phyloP scores from a whole-genome alignment of 1,140 invertebrate genomes.

The Drosophila insularis region DNA sequence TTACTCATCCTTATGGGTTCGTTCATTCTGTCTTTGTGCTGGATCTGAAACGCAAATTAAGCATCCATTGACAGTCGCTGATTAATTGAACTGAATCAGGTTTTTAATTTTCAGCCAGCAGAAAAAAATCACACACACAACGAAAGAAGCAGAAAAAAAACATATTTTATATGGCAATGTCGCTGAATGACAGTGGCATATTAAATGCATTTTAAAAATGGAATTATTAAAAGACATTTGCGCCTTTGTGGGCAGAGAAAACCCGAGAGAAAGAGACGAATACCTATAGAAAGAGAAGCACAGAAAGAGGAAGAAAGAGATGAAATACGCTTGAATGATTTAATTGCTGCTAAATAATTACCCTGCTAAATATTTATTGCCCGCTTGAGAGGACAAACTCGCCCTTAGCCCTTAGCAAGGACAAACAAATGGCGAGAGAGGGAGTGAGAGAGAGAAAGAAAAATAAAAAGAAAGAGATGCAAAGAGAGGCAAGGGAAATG shows the following conservation, averaged over 20 bases:
- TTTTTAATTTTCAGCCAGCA: conserved; percentile 67
- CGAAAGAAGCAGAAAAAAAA: conserved; percentile 42
- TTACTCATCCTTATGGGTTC: conserved; percentile 18
- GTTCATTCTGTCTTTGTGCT: conserved; percentile 20
- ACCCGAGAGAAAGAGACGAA: background rate
- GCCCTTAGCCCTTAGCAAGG: conserved; percentile 13
- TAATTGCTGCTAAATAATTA: conserved; percentile 66
- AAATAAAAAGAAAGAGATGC: conserved; percentile 1
- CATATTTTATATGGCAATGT: conserved; percentile 32
- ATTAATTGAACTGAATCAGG: conserved; percentile 74
- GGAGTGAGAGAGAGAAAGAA: background rate
- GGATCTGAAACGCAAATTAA: conserved; percentile 59
- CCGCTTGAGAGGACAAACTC: conserved; percentile 49
- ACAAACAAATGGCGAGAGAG: conserved; percentile 8
- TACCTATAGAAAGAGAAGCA: background rate
- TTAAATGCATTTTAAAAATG: conserved; percentile 63
- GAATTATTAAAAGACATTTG: conserved; percentile 30
- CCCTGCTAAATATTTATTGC: conserved; percentile 63
- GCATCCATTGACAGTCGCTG: conserved; percentile 71
- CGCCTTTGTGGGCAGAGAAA: conserved; percentile 26
- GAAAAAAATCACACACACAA: conserved; percentile 30
- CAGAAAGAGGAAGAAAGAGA: background rate
- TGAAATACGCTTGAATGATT: conserved; percentile 30
- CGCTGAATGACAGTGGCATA: conserved; percentile 48
- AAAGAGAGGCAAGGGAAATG: conserved; percentile 21